A percentile compares a stretch with the other conserved stretches of the same genome.
phyloP scores from a whole-genome alignment of 2,888 invertebrate genomes.

The Polymixis lichenea region DNA sequence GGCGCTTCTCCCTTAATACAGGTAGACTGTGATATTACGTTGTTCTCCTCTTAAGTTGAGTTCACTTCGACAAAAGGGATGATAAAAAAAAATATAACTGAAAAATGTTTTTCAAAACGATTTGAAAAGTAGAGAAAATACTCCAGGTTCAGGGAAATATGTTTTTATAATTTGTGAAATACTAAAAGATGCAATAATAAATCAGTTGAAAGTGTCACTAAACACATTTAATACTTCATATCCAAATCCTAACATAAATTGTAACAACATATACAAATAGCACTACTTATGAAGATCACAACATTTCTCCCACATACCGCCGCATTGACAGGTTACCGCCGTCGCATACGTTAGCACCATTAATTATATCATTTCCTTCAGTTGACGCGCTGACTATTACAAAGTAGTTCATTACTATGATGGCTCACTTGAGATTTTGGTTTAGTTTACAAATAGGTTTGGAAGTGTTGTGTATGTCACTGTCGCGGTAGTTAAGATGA shows the following conservation, averaged over 20 bases:
- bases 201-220: background rate
- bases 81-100: background rate
- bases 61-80: no score
- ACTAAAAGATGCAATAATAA: background rate
- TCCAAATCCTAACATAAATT: background rate
- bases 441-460: slow-evolving; percentile 46
- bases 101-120: background rate
- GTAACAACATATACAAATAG: slow-evolving; percentile 2
- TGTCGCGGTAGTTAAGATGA: slow-evolving; percentile 21
- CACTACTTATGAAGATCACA: slow-evolving; percentile 2
- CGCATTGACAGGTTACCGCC: slow-evolving; percentile 37
- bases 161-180: background rate
- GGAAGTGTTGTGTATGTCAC: slow-evolving; percentile 42
- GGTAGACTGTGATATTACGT: no score
- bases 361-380: slow-evolving; percentile 49
- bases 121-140: background rate
- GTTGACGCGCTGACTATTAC: slow-evolving; percentile 45
- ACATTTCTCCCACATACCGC: slow-evolving; percentile 7
- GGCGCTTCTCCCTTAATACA: background rate
- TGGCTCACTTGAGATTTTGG: slow-evolving; percentile 32
- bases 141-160: background rate
- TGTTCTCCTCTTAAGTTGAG: background rate
- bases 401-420: slow-evolving; percentile 46
- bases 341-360: slow-evolving; percentile 25
- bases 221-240: background rate